These are phyloP conservation scores for Xanthorhoe designata DNA, from an alignment of 2,888 invertebrate genomes.

Conservation along the genomic window DNA sequence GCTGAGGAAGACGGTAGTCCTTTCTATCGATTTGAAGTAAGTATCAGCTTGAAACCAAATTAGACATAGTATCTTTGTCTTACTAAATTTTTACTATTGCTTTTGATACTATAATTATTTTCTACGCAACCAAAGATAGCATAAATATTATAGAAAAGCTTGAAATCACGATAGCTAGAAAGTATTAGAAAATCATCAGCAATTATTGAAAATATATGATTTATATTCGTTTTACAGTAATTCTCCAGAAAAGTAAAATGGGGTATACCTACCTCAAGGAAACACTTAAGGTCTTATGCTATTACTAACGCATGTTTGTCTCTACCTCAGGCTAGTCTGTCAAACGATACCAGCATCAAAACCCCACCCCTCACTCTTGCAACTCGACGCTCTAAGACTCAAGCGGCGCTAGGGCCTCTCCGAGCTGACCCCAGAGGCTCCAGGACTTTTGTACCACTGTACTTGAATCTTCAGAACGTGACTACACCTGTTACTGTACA, in stretches of 20 bases:
- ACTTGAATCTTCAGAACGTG: slow-evolving; percentile 59
- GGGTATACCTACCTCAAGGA: background rate
- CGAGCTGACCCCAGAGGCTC: slow-evolving; percentile 53
- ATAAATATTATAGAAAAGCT: background rate
- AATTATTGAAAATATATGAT: too few species aligned
- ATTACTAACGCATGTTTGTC: background rate
- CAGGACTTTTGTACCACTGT: slow-evolving; percentile 68
- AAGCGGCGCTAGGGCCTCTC: slow-evolving; percentile 65
- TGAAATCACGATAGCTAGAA: background rate
- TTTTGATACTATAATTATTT: background rate
- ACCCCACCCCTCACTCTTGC: slow-evolving; percentile 51
- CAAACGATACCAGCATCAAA: slow-evolving; percentile 56
- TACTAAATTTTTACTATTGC: background rate
- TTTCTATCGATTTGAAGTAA: slow-evolving; percentile 68
- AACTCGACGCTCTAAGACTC: slow-evolving; percentile 47
- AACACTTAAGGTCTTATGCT: slow-evolving; percentile 1
- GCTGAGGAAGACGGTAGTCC: slow-evolving; percentile 58
- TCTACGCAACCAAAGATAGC: background rate
- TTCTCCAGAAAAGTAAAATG: background rate
- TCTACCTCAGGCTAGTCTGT: slow-evolving; percentile 60
- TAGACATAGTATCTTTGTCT: background rate
- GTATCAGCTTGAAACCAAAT: background rate
- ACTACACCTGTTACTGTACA: slow-evolving; percentile 69
- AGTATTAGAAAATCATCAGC: background rate
- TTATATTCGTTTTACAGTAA: background rate